These are phyloP conservation scores for Apodemia duryi DNA, from an alignment of 2,888 invertebrate species.

Conservation along the genomic window DNA sequence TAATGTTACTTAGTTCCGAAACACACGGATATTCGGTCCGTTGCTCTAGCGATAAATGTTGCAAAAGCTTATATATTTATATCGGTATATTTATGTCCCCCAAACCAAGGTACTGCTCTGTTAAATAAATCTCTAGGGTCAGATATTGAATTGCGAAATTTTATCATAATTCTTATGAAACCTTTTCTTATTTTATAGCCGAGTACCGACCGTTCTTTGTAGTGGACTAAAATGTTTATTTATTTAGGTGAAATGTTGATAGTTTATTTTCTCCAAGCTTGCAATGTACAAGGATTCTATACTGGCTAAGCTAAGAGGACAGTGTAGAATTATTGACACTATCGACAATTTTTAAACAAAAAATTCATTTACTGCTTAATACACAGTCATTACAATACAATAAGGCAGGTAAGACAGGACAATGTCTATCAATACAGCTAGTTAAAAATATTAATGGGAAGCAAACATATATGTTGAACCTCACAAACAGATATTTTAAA, in stretches of 20 bases:
- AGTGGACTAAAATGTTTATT: slow-evolving; percentile 14
- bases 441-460: too few relatives aligned
- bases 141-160: slow-evolving; percentile 11
- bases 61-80: slow-evolving; percentile 10
- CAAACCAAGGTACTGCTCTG: slow-evolving; percentile 6
- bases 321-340: background rate
- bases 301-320: background rate
- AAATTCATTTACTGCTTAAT: too few relatives aligned
- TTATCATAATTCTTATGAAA: slow-evolving; percentile 15
- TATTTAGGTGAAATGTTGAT: slow-evolving; percentile 6
- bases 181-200: slow-evolving; percentile 13
- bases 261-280: slow-evolving; percentile 5
- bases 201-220: slow-evolving; percentile 13
- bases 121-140: slow-evolving; percentile 13
- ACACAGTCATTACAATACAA: too few relatives aligned
- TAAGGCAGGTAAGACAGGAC: too few relatives aligned
- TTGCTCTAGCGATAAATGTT: background rate
- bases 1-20: background rate
- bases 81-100: slow-evolving; percentile 1
- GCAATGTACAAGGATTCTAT: background rate
- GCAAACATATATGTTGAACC: too few relatives aligned
- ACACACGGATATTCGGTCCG: slow-evolving; percentile 2
- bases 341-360: background rate
- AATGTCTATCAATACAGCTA: too few relatives aligned
- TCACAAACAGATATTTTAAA: too few relatives aligned